These are phyloP conservation scores for Bungarus multicinctus DNA, from an alignment of 2,113 vertebrate genomes.

Conservation along the genomic window DNA sequence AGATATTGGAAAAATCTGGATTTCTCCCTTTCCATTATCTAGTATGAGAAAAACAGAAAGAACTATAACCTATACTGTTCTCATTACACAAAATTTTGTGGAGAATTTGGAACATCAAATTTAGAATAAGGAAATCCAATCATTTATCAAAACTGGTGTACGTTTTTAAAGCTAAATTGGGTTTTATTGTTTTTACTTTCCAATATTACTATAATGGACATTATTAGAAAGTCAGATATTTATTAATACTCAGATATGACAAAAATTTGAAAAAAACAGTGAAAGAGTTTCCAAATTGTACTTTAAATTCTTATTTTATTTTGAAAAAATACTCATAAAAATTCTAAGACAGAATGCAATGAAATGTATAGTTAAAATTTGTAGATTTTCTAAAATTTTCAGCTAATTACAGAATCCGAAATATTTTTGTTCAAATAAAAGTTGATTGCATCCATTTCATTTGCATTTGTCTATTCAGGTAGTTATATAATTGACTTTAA, in stretches of 20 bases:
- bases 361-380: neutral
- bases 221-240: neutral
- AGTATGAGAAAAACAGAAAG: neutral
- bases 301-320: neutral
- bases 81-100: neutral
- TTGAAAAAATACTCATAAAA: neutral
- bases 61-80: neutral
- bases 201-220: neutral
- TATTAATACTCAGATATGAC: neutral
- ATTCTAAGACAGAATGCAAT: neutral
- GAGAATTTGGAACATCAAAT: neutral
- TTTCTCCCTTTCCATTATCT: neutral
- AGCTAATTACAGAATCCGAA: neutral
- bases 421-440: neutral
- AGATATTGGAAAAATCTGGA: neutral
- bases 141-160: neutral
- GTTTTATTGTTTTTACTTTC: neutral
- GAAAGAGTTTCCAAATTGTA: neutral
- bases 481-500: neutral
- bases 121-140: neutral
- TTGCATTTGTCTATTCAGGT: neutral
- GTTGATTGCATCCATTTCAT: neutral
- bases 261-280: neutral
- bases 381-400: neutral
- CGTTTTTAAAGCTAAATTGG: neutral